Evolutionary conservation across 2,797 vertebrate genomes (phyloP).

Genomic region (Spheniscus humboldti): DNA sequence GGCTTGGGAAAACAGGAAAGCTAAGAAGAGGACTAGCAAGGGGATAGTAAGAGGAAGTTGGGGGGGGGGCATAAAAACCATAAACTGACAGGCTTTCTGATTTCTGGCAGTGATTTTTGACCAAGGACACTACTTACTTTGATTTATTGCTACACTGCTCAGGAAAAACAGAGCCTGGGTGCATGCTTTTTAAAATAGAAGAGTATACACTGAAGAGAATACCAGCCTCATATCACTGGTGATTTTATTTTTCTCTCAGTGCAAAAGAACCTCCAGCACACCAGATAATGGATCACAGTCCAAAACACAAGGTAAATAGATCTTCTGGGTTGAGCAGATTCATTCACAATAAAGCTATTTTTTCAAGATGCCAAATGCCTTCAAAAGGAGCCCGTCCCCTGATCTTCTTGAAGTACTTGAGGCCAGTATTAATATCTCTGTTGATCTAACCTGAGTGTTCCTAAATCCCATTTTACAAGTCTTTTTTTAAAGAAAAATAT

Average conservation of each 20-base stretch:
- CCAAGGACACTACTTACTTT: background rate
- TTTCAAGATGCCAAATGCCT: background rate
- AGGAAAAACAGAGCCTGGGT: background rate
- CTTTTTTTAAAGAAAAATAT: background rate
- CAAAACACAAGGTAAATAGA: background rate
- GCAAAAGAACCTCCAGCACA: background rate
- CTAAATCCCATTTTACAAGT: background rate
- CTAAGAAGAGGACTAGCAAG: background rate
- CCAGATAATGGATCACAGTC: background rate
- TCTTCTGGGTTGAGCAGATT: background rate
- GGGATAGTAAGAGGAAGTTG: background rate
- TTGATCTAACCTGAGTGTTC: background rate
- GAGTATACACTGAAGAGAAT: background rate
- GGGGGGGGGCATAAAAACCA: background rate
- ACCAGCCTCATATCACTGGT: background rate
- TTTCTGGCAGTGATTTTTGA: constrained; percentile 14
- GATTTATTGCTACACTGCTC: background rate
- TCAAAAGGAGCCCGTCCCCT: background rate
- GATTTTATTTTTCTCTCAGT: background rate
- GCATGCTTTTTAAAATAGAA: background rate
- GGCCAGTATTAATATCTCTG: background rate
- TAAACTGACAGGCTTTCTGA: background rate
- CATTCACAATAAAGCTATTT: background rate
- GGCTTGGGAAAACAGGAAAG: background rate
- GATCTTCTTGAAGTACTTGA: background rate